Evolutionary conservation across 1,140 invertebrate species (phyloP).

Genomic region (Ips nitidus): DNA sequence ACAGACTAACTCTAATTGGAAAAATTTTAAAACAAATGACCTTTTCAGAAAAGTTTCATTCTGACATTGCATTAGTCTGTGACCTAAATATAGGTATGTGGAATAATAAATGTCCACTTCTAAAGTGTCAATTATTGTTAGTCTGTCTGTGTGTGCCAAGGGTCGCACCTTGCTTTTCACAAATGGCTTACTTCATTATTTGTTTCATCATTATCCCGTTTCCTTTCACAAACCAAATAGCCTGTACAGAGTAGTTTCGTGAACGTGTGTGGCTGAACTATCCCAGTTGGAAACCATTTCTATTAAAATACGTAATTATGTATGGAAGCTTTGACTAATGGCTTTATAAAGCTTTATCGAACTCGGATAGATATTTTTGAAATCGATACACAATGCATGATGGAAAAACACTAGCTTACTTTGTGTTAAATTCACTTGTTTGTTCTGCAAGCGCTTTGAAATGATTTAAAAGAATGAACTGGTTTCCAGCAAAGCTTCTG

Average conservation of each 20-base stretch:
- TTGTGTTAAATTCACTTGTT: no score
- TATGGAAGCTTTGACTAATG: no score
- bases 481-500: neutral
- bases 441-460: neutral
- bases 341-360: no score
- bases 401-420: no score
- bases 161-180: constrained; percentile 41
- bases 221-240: constrained; percentile 19
- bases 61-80: no score
- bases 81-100: no score
- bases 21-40: neutral
- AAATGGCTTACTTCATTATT: constrained; percentile 27
- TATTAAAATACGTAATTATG: neutral
- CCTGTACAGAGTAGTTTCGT: constrained; percentile 35
- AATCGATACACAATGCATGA: no score
- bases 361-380: no score
- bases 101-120: no score
- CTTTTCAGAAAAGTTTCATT: no score
- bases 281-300: constrained; percentile 23
- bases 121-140: no score
- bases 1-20: neutral
- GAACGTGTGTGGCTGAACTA: constrained; percentile 36
- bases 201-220: constrained; percentile 26
- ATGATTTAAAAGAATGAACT: neutral
- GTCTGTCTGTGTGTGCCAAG: constrained; percentile 48